These are phyloP conservation scores for Nixonia krombeini DNA, from an alignment of 1,140 invertebrate species.

Conservation along the genomic window DNA sequence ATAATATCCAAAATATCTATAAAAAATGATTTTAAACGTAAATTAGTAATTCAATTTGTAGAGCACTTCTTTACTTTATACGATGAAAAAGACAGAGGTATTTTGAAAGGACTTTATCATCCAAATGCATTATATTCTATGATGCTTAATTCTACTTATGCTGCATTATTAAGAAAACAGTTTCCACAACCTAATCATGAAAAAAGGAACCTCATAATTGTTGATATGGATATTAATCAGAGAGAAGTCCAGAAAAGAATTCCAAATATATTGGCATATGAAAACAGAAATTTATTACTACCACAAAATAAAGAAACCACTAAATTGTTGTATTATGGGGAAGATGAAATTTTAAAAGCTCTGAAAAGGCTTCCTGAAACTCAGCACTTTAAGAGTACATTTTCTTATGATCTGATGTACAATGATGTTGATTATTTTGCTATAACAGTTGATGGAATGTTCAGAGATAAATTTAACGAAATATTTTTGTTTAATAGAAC, in stretches of 20 bases:
- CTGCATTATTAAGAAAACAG: conserved; percentile 23
- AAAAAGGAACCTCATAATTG: conserved; percentile 5
- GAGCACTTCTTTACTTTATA: conserved; percentile 63
- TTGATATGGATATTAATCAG: conserved; percentile 9
- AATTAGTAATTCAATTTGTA: conserved; percentile 57
- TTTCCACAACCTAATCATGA: conserved; percentile 12
- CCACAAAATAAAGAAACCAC: not conserved
- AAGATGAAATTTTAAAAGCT: conserved; percentile 53
- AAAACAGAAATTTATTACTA: conserved; percentile 54
- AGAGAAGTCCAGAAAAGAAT: conserved; percentile 20
- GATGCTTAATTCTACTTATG: conserved; percentile 42
- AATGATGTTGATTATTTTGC: conserved; percentile 32
- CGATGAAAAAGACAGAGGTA: conserved; percentile 57
- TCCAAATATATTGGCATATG: conserved; percentile 12
- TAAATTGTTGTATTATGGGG: conserved; percentile 52
- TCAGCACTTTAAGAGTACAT: conserved; percentile 55
- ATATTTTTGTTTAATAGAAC: conserved; percentile 59
- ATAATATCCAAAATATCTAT: conserved; percentile 48
- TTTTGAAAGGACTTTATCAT: conserved; percentile 60
- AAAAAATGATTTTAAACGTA: conserved; percentile 27
- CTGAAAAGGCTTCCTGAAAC: conserved; percentile 55
- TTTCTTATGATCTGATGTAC: conserved; percentile 53
- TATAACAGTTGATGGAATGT: conserved; percentile 57
- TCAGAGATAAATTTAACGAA: conserved; percentile 43
- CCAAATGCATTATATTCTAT: conserved; percentile 60